phyloP scores from a whole-genome alignment of 2,113 vertebrate species.

The Sialia sialis region DNA sequence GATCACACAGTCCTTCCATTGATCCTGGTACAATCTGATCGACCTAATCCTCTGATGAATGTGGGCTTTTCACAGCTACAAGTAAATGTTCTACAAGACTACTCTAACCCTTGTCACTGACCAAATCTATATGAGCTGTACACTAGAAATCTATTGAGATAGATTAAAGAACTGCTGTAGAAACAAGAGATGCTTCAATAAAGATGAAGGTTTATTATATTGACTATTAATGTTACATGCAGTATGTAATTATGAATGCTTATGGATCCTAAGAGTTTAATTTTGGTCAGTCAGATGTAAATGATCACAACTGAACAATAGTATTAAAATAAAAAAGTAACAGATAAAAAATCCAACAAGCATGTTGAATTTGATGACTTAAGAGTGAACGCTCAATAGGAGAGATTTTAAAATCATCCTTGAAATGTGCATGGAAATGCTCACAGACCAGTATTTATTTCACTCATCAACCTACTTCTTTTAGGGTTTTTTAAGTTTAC shows the following conservation, averaged over 20 bases:
- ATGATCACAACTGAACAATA: conserved; percentile 54
- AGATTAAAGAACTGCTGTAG: conserved; percentile 74
- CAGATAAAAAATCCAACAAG: background rate
- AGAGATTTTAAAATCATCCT: background rate
- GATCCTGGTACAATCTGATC: conserved; percentile 86
- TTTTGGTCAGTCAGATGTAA: conserved; percentile 64
- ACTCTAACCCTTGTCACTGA: conserved; percentile 80
- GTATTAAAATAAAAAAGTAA: background rate
- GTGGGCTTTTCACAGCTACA: conserved; percentile 82
- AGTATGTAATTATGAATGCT: conserved; percentile 66
- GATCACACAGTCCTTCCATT: conserved; percentile 83
- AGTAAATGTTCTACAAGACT: conserved; percentile 84
- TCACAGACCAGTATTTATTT: conserved; percentile 15
- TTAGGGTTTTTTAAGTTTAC: conserved; percentile 45
- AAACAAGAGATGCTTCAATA: conserved; percentile 74
- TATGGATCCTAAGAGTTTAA: conserved; percentile 66
- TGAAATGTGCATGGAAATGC: background rate
- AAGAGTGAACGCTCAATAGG: background rate
- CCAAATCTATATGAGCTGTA: conserved; percentile 76
- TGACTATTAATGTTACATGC: conserved; percentile 72
- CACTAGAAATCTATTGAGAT: conserved; percentile 81
- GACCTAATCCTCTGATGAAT: conserved; percentile 87
- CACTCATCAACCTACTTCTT: conserved; percentile 2
- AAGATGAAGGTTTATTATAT: conserved; percentile 79
- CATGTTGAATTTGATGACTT: background rate